Evolutionary conservation across 2,797 vertebrate species (phyloP).

Genomic region (Erethizon dorsatum): DNA sequence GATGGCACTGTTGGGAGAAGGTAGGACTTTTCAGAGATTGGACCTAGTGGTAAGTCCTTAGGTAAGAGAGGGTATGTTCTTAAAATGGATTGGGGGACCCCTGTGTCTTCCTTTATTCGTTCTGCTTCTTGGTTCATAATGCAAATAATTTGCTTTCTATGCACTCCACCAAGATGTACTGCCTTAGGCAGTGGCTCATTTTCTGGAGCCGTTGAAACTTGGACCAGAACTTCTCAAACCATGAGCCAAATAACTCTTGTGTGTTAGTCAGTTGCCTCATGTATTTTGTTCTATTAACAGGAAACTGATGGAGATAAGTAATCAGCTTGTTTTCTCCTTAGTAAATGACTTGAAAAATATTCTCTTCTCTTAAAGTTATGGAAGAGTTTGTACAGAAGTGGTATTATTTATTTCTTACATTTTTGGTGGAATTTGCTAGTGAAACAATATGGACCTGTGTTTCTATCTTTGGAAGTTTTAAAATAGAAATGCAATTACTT

Average conservation of each 20-base stretch:
- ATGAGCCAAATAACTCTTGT: neutral
- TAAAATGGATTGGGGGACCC: neutral
- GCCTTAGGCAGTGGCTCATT: neutral
- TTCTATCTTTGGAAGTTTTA: neutral
- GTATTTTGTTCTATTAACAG: neutral
- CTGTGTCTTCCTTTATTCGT: neutral
- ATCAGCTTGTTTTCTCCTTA: neutral
- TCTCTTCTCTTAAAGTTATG: neutral
- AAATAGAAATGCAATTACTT: constrained; percentile 5
- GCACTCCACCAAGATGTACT: neutral
- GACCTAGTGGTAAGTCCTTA: neutral
- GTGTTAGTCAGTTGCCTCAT: neutral
- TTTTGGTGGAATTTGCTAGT: neutral
- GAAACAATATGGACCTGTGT: neutral
- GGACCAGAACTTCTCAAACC: neutral
- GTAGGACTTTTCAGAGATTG: too few relatives aligned
- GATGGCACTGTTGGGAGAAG: neutral
- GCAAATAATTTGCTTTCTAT: neutral
- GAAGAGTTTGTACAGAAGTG: neutral
- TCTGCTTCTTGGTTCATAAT: neutral
- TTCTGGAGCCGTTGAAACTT: neutral
- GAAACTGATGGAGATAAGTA: neutral
- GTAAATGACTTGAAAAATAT: neutral
- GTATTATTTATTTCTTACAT: neutral
- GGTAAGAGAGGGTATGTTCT: neutral